phyloP scores from a whole-genome alignment of 2,888 invertebrate genomes.

The Dicyrtomina minuta region DNA sequence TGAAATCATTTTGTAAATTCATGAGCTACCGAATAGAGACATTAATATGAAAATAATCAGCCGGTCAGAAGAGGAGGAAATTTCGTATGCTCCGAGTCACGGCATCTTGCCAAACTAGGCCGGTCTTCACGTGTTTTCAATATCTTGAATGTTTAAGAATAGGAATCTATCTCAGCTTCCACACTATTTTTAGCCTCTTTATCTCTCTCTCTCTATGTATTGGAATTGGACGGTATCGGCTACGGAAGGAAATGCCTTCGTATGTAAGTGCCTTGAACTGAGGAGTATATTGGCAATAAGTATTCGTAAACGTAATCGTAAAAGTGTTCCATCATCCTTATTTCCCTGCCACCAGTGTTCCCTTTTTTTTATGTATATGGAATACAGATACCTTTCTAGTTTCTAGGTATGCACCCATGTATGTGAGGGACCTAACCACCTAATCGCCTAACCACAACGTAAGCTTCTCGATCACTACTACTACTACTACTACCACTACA shows the following conservation, averaged over 20 bases:
- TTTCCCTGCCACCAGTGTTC: neutral
- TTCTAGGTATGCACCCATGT: neutral
- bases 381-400: too few species aligned
- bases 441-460: too few species aligned
- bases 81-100: neutral
- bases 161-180: constrained; percentile 42
- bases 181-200: constrained; percentile 44
- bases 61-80: constrained; percentile 35
- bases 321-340: constrained; percentile 18
- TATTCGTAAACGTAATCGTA: too few species aligned
- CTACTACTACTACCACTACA: too few species aligned
- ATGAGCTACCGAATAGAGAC: neutral
- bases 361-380: too few species aligned
- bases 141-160: constrained; percentile 49
- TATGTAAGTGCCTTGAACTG: too few species aligned
- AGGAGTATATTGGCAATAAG: too few species aligned
- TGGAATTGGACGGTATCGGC: constrained; percentile 11
- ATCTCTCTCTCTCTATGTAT: constrained; percentile 10
- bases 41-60: constrained; percentile 42
- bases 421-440: neutral
- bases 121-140: constrained; percentile 50
- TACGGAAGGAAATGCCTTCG: neutral
- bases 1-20: neutral
- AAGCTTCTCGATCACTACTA: too few species aligned
- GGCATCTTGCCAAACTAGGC: constrained; percentile 34